phyloP scores from a whole-genome alignment of 1,140 invertebrate genomes.

The Periplaneta americana region DNA sequence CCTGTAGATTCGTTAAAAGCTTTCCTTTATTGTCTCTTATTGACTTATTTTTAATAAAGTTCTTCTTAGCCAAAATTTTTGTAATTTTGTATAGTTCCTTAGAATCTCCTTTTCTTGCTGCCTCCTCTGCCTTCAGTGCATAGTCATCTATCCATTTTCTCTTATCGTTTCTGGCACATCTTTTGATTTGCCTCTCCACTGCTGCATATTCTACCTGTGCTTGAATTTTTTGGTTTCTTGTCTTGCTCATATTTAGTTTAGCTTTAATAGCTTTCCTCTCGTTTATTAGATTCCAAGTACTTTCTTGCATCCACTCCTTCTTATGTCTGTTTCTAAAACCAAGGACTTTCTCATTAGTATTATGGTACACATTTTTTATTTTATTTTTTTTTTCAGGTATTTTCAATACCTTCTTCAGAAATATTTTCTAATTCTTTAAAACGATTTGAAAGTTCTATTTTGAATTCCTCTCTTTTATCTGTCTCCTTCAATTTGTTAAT shows the following conservation, averaged over 20 bases:
- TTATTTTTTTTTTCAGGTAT: too few relatives aligned
- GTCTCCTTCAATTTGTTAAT: too few relatives aligned
- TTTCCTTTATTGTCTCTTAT: background rate
- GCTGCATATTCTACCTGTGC: background rate
- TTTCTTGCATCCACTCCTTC: too few relatives aligned
- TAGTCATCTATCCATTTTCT: background rate
- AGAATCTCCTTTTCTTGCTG: background rate
- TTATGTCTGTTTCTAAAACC: too few relatives aligned
- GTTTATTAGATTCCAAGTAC: too few relatives aligned
- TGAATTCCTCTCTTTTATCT: too few relatives aligned
- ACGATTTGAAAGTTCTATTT: too few relatives aligned
- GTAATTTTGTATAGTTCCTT: background rate
- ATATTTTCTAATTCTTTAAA: too few relatives aligned
- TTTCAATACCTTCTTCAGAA: too few relatives aligned
- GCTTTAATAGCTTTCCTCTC: too few relatives aligned
- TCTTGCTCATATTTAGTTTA: background rate
- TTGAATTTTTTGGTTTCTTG: background rate
- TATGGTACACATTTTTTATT: too few relatives aligned
- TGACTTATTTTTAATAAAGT: background rate
- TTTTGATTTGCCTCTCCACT: background rate
- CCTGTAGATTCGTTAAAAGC: background rate
- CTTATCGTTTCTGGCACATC: background rate
- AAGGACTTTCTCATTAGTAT: too few relatives aligned
- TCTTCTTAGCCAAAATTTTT: background rate
- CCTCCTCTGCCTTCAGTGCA: background rate